These are phyloP conservation scores for Stictocephala bisonia DNA, from an alignment of 2,888 invertebrate genomes.

Conservation along the genomic window DNA sequence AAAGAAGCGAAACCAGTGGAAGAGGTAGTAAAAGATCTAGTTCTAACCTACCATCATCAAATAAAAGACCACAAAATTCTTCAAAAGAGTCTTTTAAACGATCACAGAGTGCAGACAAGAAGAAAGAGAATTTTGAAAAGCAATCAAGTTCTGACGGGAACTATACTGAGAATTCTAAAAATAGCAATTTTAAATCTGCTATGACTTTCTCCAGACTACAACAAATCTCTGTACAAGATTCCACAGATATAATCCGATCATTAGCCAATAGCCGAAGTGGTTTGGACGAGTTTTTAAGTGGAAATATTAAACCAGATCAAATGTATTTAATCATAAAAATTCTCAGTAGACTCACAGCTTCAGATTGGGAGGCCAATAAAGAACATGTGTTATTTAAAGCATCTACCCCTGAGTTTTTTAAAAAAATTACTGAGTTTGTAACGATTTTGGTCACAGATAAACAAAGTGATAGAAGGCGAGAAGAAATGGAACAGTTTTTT, in stretches of 20 bases:
- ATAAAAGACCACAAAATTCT: no score
- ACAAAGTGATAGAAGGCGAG: slow-evolving; percentile 52
- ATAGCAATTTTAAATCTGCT: no score
- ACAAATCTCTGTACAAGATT: slow-evolving; percentile 12
- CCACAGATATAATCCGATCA: slow-evolving; percentile 22
- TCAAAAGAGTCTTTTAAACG: no score
- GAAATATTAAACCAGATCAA: slow-evolving; percentile 28
- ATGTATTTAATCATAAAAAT: slow-evolving; percentile 66
- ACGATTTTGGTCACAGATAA: slow-evolving; percentile 50
- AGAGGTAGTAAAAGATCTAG: no score
- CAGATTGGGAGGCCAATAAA: slow-evolving; percentile 55
- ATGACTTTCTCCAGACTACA: slow-evolving; percentile 3
- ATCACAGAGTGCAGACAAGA: no score
- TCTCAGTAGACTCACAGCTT: slow-evolving; percentile 65
- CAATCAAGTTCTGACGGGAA: no score
- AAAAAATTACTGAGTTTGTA: slow-evolving; percentile 56
- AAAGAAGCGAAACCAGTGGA: no score
- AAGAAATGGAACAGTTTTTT: slow-evolving; percentile 59
- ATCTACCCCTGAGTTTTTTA: slow-evolving; percentile 55
- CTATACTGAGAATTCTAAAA: no score
- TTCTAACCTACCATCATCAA: no score
- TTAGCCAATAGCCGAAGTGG: slow-evolving; percentile 22
- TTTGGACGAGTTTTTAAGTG: neutral
- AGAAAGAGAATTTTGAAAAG: no score
- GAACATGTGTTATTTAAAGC: slow-evolving; percentile 53